Conservation (phyloP, 2,888 invertebrate species). For the Griposia aprilina region DNA sequence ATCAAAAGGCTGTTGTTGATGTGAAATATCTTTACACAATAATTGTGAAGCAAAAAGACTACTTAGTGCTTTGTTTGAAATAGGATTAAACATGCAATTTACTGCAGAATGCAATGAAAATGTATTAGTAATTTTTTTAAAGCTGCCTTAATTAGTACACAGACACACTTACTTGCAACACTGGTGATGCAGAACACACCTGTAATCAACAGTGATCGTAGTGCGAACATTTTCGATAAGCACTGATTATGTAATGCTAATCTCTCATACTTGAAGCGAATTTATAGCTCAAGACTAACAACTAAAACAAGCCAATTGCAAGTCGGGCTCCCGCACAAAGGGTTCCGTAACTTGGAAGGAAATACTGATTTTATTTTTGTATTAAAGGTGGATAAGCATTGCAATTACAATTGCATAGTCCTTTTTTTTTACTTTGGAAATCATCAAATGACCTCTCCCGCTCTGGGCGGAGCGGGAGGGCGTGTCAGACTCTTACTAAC, state of each 20-base stretch:
- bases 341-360: not conserved
- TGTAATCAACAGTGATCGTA: not conserved
- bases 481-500: too few species aligned
- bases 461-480: too few species aligned
- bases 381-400: not conserved
- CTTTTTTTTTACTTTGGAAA: too few species aligned
- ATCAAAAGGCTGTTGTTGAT: not conserved
- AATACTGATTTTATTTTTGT: not conserved
- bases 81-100: too few species aligned
- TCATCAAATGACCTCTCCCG: too few species aligned
- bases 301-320: not conserved
- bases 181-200: not conserved
- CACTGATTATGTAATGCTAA: not conserved
- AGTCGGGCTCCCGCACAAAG: too few species aligned
- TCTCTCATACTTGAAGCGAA: not conserved
- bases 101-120: too few species aligned
- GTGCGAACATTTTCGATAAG: slow-evolving; percentile 10
- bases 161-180: not conserved
- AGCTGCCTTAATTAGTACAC: not conserved
- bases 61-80: too few species aligned
- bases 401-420: too few species aligned
- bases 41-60: not conserved
- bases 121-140: not conserved
- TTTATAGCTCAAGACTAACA: slow-evolving; percentile 29
- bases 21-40: not conserved